These are phyloP conservation scores for Orchesellides sinensis DNA, from an alignment of 2,888 invertebrate genomes.

Conservation along the genomic window DNA sequence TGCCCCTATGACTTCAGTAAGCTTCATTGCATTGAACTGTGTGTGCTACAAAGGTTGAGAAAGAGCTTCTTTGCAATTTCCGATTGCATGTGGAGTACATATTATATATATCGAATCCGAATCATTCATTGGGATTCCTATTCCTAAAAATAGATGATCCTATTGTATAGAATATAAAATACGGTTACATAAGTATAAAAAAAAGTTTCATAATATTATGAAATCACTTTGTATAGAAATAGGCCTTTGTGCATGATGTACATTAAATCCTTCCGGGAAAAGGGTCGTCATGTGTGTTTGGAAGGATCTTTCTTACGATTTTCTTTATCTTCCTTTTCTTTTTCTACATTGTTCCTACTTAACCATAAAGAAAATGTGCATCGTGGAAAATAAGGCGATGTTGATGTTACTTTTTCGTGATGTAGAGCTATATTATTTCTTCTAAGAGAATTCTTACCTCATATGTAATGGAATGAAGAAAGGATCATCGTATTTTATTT, in stretches of 20 bases:
- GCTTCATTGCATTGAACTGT: background rate
- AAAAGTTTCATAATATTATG: too few species aligned
- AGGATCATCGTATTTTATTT: constrained; percentile 1
- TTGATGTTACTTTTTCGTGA: constrained; percentile 51
- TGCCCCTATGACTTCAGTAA: background rate
- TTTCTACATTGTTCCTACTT: constrained; percentile 11
- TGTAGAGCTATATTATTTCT: constrained; percentile 33
- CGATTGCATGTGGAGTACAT: too few species aligned
- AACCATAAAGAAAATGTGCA: constrained; percentile 14
- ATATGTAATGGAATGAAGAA: background rate
- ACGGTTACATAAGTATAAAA: background rate
- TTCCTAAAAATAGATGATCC: too few species aligned
- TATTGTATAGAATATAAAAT: background rate
- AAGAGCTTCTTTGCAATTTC: background rate
- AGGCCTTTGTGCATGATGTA: background rate
- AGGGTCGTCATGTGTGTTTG: constrained; percentile 23
- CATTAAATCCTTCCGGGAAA: constrained; percentile 42
- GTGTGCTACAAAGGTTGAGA: background rate
- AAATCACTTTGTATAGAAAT: background rate
- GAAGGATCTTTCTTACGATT: constrained; percentile 13
- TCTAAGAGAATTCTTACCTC: constrained; percentile 5
- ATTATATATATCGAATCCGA: constrained; percentile 5
- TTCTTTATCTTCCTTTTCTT: constrained; percentile 23
- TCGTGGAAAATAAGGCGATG: constrained; percentile 3
- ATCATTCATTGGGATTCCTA: constrained; percentile 30